Evolutionary conservation across 2,113 vertebrate genomes (phyloP).

Genomic region (Oreochromis aureus): DNA sequence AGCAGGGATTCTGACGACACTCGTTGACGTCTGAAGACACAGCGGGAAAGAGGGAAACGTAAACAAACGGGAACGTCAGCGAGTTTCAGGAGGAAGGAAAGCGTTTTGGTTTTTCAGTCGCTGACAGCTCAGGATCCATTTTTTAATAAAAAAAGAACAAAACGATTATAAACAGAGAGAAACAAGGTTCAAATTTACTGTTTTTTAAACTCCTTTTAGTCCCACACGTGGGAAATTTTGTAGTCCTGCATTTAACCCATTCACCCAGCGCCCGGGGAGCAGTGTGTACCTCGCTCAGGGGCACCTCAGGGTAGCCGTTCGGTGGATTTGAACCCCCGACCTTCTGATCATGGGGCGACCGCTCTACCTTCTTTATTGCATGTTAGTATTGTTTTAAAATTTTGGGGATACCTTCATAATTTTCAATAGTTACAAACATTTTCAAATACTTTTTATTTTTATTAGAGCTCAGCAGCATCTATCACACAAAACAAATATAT

Average conservation of each 20-base stretch:
- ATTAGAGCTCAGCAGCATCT: neutral
- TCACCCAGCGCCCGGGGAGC: neutral
- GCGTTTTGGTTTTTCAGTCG: neutral
- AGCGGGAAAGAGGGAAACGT: neutral
- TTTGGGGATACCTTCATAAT: neutral
- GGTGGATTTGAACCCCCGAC: neutral
- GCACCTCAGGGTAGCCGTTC: rapidly evolving
- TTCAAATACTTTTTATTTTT: rapidly evolving
- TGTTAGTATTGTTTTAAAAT: neutral
- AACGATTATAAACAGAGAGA: neutral
- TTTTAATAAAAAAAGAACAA: neutral
- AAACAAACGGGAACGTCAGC: neutral
- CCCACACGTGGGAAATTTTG: neutral
- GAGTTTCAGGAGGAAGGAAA: neutral
- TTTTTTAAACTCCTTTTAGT: neutral
- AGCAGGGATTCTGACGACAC: slow-evolving; percentile 73
- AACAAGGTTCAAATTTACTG: neutral
- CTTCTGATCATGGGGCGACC: neutral
- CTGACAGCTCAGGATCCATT: neutral
- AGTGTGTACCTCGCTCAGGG: rapidly evolving
- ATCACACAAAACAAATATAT: neutral
- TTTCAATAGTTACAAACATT: neutral
- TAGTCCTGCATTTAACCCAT: neutral
- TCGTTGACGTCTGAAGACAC: slow-evolving; percentile 57
- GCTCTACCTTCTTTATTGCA: neutral